Base-by-base conservation (phyloP, 2,888 invertebrate genomes). In the Cephus sareptanus region DNA sequence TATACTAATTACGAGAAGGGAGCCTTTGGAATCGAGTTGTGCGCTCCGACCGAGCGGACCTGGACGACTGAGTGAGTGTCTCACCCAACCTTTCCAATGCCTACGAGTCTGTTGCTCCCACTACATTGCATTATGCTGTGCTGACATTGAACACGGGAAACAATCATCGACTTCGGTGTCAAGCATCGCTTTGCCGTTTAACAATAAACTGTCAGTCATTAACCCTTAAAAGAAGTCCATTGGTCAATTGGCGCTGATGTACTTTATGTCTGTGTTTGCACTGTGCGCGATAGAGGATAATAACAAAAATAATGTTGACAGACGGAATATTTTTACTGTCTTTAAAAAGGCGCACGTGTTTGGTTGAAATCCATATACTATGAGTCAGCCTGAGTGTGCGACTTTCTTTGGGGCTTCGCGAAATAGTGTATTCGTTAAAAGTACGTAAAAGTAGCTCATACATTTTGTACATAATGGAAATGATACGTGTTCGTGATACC, bases 21-120 rank as follows among this genome's bases (percentile, higher is more conserved):
- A 30, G 34, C 37, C 34, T 31, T 30, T 13, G n/a, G 40, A 34
- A 79, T 81, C 77, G 71, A 78, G 80, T 56, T 56, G 56, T 83
- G 80, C 82, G 85, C 82, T 85, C 80, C 84, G 82, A 85, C 82
- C 85, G 87, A 88, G 85, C 86, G 86, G 86, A 84, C 85, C 85
- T 85, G 87, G 83, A 83, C 87, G 86, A 88, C 87, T 88, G 87
- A 88, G 86, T 83, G 86, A 83, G 81, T 81, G 81, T 82, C 85
- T 83, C 85, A 81, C 79, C 81, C 75, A 77, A 77, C 80, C 80
- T 81, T 82, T 83, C 81, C 78, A 80, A 77, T 75, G 76, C 73
- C 76, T 73, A 81, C 78, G 77, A 77, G 79, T 76, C 40, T 79
- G 82, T 83, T 79, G 78, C 79, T 81, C 83, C 80, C 81, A 79